These are phyloP conservation scores for Limnothrissa miodon DNA, from an alignment of 2,113 vertebrate genomes.

Conservation along the genomic window DNA sequence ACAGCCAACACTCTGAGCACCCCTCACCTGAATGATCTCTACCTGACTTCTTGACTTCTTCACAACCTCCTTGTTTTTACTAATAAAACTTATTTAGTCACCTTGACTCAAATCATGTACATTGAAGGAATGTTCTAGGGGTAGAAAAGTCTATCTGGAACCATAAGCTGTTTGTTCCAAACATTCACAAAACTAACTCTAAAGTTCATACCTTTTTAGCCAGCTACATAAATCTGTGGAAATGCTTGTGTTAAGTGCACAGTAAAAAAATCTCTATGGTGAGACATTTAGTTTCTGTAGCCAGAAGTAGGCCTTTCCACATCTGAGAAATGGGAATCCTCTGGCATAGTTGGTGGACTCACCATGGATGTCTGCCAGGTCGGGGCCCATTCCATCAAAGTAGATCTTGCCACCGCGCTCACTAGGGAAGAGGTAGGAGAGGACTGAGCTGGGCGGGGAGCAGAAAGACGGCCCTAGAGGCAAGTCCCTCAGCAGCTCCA, in stretches of 20 bases:
- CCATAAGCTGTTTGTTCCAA: too few relatives aligned
- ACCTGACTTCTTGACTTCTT: background rate
- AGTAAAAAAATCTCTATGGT: too few relatives aligned
- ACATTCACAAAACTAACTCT: too few relatives aligned
- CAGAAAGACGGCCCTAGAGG: conserved; percentile 91
- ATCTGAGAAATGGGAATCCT: too few relatives aligned
- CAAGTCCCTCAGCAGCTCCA: conserved; percentile 87
- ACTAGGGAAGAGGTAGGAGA: conserved; percentile 95
- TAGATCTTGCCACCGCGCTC: conserved; percentile 93
- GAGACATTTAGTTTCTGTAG: too few relatives aligned
- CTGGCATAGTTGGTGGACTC: conserved; percentile 41
- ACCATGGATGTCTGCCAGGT: conserved; percentile 94
- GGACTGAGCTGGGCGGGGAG: conserved; percentile 88
- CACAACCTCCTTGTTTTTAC: background rate
- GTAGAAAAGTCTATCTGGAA: too few relatives aligned
- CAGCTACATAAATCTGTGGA: too few relatives aligned
- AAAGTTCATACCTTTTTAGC: too few relatives aligned
- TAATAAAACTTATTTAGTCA: background rate
- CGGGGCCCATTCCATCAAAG: conserved; percentile 94
- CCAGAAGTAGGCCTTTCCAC: too few relatives aligned
- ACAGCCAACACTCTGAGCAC: too few relatives aligned
- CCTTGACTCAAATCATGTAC: too few relatives aligned
- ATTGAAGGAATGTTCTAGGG: background rate
- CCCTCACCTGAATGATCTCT: background rate
- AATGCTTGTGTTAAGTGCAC: too few relatives aligned